A percentile compares a stretch with the other conserved stretches of the same genome.
Evolutionary conservation across 30 jellyfish, hydroid and myxozoan species (phyloP).

Genomic region (Aurelia aurita): DNA sequence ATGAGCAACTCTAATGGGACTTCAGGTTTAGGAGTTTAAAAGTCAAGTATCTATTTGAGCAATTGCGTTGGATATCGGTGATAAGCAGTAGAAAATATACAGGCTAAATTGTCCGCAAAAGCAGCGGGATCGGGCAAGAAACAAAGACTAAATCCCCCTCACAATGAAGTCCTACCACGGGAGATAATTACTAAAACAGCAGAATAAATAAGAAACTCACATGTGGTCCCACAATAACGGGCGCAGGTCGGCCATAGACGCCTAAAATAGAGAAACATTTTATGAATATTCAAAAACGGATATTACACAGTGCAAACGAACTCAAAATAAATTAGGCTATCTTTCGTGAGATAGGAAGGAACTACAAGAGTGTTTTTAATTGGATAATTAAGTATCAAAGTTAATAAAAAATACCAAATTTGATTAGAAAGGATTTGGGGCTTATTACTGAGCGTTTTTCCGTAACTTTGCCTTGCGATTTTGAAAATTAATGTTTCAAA

Average conservation of each 20-base stretch:
- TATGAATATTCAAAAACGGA: too few species aligned
- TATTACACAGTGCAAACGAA: too few species aligned
- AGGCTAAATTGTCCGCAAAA: not conserved
- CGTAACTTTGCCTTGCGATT: too few species aligned
- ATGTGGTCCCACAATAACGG: conserved; percentile 99
- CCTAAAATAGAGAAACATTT: conserved; percentile 49
- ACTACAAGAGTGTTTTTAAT: too few species aligned
- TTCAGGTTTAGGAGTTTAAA: not conserved
- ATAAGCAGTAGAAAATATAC: not conserved
- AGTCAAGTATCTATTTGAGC: not conserved
- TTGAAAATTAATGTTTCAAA: too few species aligned
- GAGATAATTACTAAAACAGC: conserved; percentile 59
- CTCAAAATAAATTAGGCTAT: not conserved
- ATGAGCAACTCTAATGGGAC: not conserved
- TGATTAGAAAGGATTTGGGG: too few species aligned
- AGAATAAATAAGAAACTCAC: conserved; percentile 67
- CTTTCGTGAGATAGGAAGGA: too few species aligned
- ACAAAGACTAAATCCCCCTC: conserved; percentile 32
- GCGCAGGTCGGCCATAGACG: conserved; percentile 98
- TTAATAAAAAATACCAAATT: too few species aligned
- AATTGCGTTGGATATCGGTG: conserved; percentile 3
- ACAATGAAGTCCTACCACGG: conserved; percentile 43
- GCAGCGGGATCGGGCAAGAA: conserved; percentile 37
- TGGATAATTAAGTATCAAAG: too few species aligned
- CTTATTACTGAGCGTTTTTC: too few species aligned